Conservation (phyloP, 2,888 invertebrate genomes). For the Trachelus iudaicus region DNA sequence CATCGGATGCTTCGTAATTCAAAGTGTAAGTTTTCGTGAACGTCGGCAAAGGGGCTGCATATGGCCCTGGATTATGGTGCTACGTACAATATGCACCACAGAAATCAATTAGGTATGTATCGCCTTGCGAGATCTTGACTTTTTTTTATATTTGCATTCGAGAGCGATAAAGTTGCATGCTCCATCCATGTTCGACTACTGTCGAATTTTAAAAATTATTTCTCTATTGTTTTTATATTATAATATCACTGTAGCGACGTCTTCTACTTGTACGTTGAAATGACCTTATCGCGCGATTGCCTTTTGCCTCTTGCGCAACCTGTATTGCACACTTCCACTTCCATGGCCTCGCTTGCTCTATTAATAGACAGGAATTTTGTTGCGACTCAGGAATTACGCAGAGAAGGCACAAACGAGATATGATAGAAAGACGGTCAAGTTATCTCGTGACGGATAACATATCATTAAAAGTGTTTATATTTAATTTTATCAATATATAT, state of each 20-base stretch:
- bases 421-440: not conserved
- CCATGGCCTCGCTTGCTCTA: not conserved
- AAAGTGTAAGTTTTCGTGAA: constrained; percentile 17
- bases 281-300: not conserved
- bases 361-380: not conserved
- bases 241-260: not conserved
- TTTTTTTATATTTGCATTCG: not conserved
- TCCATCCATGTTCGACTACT: not conserved
- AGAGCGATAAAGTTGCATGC: not conserved
- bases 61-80: constrained; percentile 62
- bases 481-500: not conserved
- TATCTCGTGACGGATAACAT: not conserved
- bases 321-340: not conserved
- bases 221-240: not conserved
- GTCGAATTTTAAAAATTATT: not conserved
- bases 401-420: not conserved
- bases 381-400: not conserved
- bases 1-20: not conserved
- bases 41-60: constrained; percentile 42
- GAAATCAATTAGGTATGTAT: constrained; percentile 59
- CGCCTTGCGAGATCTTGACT: not conserved
- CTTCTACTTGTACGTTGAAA: not conserved
- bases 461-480: not conserved
- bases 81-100: constrained; percentile 60
- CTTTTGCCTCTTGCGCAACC: not conserved